Base-by-base conservation (phyloP, 1,140 invertebrate species). In the Anastrepha obliqua region DNA sequence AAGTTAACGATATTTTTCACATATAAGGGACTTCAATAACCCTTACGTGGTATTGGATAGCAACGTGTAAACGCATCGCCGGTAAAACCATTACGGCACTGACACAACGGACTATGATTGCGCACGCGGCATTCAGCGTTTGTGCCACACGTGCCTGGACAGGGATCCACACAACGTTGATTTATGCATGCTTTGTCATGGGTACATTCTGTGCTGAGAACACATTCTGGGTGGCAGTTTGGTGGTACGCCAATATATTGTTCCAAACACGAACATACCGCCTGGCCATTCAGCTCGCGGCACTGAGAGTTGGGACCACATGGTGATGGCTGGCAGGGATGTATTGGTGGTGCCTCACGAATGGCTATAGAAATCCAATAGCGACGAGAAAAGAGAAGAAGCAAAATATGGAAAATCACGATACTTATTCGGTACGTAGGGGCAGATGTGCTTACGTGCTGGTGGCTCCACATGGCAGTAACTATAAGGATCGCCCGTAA, bases 101-200 rank as follows among this genome's bases (percentile, higher is more conserved):
- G 95, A 91, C 96, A 97, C 17, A 95, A 94, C 0, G 96, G 95
- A 67, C 95, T 95, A 89, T 97, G 96, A 93, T 96, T 96, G 17
- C 95, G 93, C 0, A 96, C 96, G 88, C 94, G 94, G 90, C 96
- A 97, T 89, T 95, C 93, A 11, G 96, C 95, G 91, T 96, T 96
- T 1, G 94, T 89, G 59, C 96, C 96, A 92, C 96, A 97, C 9
- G 95, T 95, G 58, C 95, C 96, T 2, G 94, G 93, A 89, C 96
- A 96, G 42, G 96, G 96, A 90, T 96, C 95, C 87, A 93, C 93
- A 90, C 96, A 97, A 90, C 95, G 96, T 90, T 96, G 95, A 90
- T 95, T 96, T 15, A 96, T 95, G 91, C 96, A 97, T 58, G 96
- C 96, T 89, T 95, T 92, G 85, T 95, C 94, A 42, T 94, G 94